Percentiles rank a stretch among this genome's conserved stretches.
These are phyloP conservation scores for Drosophila cognata DNA, from an alignment of 2,888 invertebrate species.

Conservation along the genomic window DNA sequence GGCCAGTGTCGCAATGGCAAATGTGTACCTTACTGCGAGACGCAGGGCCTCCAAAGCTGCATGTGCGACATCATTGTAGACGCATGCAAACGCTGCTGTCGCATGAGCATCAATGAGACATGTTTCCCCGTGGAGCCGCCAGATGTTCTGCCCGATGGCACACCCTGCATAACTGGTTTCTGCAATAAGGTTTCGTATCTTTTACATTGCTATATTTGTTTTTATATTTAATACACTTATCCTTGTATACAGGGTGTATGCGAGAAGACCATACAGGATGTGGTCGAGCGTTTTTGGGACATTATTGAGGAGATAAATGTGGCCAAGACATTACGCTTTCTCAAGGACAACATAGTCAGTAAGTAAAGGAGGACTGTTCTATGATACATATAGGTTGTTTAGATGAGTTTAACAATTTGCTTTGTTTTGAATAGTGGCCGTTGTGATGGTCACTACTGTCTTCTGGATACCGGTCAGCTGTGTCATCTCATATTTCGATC, in stretches of 20 bases:
- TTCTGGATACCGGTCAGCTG: conserved; percentile 98
- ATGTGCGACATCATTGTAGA: conserved; percentile 97
- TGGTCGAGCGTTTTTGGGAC: conserved; percentile 98
- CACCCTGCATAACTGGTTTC: conserved; percentile 98
- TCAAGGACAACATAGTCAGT: conserved; percentile 97
- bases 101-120: conserved; percentile 95
- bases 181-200: conserved; percentile 91
- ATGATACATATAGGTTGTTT: not conserved
- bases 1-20: conserved; percentile 96
- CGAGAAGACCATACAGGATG: conserved; percentile 97
- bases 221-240: not conserved
- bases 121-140: conserved; percentile 95
- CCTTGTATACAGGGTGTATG: conserved; percentile 91
- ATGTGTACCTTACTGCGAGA: conserved; percentile 97
- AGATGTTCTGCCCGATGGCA: conserved; percentile 96
- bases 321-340: conserved; percentile 94
- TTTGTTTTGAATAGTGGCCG: conserved; percentile 85
- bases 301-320: conserved; percentile 98
- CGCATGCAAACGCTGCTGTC: conserved; percentile 97
- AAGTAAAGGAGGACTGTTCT: conserved; percentile 79
- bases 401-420: not conserved
- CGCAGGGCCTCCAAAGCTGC: conserved; percentile 96
- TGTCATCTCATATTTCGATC: conserved; percentile 93
- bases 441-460: conserved; percentile 94
- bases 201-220: not conserved